Evolutionary conservation across 2,888 invertebrate genomes (phyloP).

Genomic region (Julus scandinavius): DNA sequence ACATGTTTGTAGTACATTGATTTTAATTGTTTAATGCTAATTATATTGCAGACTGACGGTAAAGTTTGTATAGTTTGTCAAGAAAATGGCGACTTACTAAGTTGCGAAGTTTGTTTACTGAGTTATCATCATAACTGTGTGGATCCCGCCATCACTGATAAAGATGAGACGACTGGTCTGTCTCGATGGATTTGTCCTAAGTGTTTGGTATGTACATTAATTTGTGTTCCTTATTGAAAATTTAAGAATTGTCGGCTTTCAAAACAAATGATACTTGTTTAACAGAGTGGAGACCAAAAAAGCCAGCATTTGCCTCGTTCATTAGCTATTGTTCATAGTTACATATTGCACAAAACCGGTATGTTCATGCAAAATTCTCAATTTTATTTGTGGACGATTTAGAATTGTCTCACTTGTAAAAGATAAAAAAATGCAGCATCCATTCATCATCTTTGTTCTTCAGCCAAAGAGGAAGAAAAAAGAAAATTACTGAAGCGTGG

Average conservation of each 20-base stretch:
- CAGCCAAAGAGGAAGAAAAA: conserved; percentile 54
- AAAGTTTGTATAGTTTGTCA: conserved; percentile 53
- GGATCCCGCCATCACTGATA: conserved; percentile 48
- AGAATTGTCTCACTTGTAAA: background rate
- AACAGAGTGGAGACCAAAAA: conserved; percentile 21
- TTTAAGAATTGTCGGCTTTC: background rate
- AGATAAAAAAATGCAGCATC: no score
- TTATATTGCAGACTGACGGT: conserved; percentile 24
- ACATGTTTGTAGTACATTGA: no score
- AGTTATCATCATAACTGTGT: conserved; percentile 55
- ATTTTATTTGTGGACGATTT: background rate
- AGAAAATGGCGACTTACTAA: conserved; percentile 54
- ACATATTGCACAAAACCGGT: conserved; percentile 57
- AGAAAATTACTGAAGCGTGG: conserved; percentile 54
- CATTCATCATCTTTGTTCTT: background rate
- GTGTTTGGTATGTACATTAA: conserved; percentile 52
- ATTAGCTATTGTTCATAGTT: conserved; percentile 56
- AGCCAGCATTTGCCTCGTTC: conserved; percentile 33
- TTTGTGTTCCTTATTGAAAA: background rate
- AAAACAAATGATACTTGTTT: background rate
- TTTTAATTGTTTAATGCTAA: no score
- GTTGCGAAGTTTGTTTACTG: conserved; percentile 55
- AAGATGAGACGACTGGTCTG: conserved; percentile 8
- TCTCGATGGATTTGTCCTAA: conserved; percentile 56
- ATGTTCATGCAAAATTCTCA: background rate